Conservation (phyloP, 2,797 vertebrate genomes). For the Sciurus vulgaris region DNA sequence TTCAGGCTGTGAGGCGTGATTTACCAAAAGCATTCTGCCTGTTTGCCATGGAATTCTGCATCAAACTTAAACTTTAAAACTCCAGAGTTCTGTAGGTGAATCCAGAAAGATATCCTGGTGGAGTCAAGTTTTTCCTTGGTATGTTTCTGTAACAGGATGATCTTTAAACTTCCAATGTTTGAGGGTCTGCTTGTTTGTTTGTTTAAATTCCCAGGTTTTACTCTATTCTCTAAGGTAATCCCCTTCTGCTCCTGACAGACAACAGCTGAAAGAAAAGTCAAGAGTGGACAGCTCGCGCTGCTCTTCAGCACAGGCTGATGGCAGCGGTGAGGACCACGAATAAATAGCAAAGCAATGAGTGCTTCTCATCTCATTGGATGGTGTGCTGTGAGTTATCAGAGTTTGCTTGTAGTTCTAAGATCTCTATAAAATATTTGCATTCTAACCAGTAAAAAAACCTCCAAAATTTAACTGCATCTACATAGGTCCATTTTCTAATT, state of each 20-base stretch:
- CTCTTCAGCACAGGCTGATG: neutral
- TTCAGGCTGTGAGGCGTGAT: neutral
- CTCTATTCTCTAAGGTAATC: neutral
- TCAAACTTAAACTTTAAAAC: neutral
- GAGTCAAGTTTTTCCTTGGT: neutral
- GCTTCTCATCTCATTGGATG: neutral
- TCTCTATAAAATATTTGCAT: neutral
- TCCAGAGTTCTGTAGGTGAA: neutral
- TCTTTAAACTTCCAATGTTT: neutral
- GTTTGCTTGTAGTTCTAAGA: neutral
- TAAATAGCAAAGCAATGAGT: neutral
- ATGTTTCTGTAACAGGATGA: neutral
- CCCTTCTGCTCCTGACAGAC: neutral
- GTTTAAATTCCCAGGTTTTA: neutral
- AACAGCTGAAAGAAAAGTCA: neutral
- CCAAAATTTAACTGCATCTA: neutral
- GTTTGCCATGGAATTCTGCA: neutral
- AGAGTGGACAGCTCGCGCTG: too few species aligned
- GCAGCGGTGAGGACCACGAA: neutral
- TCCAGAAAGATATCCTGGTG: neutral
- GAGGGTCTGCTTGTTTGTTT: neutral
- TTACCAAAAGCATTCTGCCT: neutral
- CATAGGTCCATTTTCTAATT: conserved; percentile 23
- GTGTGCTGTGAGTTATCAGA: neutral
- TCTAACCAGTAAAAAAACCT: neutral